Conservation (phyloP, 2,797 vertebrate genomes). For the Phoeniculus purpureus region DNA sequence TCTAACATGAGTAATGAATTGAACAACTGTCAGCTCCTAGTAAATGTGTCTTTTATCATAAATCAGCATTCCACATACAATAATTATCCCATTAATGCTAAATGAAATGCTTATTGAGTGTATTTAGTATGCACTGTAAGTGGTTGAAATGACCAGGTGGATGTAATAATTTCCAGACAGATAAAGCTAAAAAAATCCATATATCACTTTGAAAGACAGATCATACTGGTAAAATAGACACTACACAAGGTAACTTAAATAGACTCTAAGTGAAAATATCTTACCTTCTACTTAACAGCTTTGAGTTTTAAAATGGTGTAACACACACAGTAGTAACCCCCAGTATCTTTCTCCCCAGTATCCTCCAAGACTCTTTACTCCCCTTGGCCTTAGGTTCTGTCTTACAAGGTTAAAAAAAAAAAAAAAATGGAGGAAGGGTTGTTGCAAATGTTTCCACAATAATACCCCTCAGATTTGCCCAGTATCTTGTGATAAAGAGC, state of each 20-base stretch:
- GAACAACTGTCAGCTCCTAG: conserved; percentile 53
- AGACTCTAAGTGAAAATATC: not conserved
- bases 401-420: not conserved
- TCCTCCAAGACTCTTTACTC: not conserved
- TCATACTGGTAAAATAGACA: not conserved
- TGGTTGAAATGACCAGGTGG: conserved; percentile 28
- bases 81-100: conserved; percentile 54
- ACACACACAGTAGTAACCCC: not conserved
- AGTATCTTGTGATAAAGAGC: conserved; percentile 18
- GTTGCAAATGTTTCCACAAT: conserved; percentile 36
- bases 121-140: not conserved
- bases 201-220: not conserved
- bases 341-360: not conserved
- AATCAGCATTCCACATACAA: conserved; percentile 47
- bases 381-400: conserved; percentile 12
- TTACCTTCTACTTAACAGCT: not conserved
- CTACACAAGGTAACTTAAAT: not conserved
- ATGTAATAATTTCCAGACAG: not conserved
- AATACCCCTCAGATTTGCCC: conserved; percentile 14
- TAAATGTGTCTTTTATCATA: conserved; percentile 56
- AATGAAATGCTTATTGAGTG: conserved; percentile 39
- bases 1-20: conserved; percentile 52
- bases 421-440: not conserved
- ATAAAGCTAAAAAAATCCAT: not conserved
- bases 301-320: not conserved